These are phyloP conservation scores for Aix galericulata DNA, from an alignment of 2,113 vertebrate species.

Conservation along the genomic window DNA sequence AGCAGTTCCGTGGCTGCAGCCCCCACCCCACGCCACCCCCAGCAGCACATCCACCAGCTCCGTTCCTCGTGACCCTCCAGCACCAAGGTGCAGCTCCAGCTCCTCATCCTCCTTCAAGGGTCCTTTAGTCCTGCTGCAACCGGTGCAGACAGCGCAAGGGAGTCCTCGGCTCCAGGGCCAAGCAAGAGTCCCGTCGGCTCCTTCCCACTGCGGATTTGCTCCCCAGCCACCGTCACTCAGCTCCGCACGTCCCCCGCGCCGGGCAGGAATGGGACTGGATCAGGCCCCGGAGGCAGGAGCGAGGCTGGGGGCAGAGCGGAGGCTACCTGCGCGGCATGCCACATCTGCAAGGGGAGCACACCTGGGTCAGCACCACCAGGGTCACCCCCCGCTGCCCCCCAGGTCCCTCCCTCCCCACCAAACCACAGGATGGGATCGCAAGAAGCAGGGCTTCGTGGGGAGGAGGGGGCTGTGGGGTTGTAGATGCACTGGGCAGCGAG, in stretches of 20 bases:
- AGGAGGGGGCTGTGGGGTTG: background rate
- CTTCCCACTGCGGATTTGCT: background rate
- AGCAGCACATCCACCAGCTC: background rate
- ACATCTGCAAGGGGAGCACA: slow-evolving; percentile 36
- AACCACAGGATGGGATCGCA: accelerated
- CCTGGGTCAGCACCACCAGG: background rate
- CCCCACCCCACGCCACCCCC: background rate
- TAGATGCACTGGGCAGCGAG: background rate
- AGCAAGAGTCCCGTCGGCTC: background rate
- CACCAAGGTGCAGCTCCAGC: background rate
- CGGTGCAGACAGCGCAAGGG: background rate
- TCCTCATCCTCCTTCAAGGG: background rate
- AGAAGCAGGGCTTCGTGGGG: background rate
- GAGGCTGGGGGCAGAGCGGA: background rate
- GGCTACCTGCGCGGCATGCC: slow-evolving; percentile 39
- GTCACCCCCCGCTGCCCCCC: background rate
- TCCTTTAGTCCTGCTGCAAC: background rate
- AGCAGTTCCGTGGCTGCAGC: background rate
- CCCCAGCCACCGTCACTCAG: background rate
- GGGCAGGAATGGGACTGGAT: background rate
- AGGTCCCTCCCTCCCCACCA: background rate
- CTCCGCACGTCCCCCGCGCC: accelerated
- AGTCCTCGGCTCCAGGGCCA: background rate
- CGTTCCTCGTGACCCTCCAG: accelerated
- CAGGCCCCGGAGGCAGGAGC: background rate